phyloP scores from a whole-genome alignment of 2,113 vertebrate genomes.

The Anhinga rufa region DNA sequence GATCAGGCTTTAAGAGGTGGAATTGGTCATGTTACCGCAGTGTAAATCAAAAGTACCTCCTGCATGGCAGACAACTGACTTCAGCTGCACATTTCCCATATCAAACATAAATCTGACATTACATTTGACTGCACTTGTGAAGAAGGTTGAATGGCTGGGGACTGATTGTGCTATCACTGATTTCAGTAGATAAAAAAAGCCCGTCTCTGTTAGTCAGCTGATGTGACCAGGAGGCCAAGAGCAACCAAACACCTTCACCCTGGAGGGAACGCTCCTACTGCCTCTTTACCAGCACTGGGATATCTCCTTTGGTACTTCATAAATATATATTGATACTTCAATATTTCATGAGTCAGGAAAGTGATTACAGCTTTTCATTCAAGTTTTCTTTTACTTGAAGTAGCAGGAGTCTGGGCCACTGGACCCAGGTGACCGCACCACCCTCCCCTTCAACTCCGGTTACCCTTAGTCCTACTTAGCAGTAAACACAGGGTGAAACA shows the following conservation, averaged over 20 bases:
- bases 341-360: not conserved
- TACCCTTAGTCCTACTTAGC: too few species aligned
- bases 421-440: not conserved
- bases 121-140: not conserved
- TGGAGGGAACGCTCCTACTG: not conserved
- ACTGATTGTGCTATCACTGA: not conserved
- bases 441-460: not conserved
- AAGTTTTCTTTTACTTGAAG: not conserved
- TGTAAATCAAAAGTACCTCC: not conserved
- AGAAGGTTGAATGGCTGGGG: not conserved
- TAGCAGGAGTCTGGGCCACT: not conserved
- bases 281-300: not conserved
- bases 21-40: not conserved
- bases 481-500: not conserved
- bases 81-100: not conserved
- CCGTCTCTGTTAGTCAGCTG: not conserved
- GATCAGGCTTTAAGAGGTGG: not conserved
- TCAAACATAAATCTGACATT: not conserved
- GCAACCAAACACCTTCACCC: not conserved
- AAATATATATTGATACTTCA: not conserved
- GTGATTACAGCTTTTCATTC: not conserved
- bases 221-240: not conserved
- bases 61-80: not conserved
- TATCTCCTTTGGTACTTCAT: not conserved
- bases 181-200: not conserved